phyloP scores from a whole-genome alignment of 1,140 invertebrate genomes.

The Pseudomyrmex gracilis region DNA sequence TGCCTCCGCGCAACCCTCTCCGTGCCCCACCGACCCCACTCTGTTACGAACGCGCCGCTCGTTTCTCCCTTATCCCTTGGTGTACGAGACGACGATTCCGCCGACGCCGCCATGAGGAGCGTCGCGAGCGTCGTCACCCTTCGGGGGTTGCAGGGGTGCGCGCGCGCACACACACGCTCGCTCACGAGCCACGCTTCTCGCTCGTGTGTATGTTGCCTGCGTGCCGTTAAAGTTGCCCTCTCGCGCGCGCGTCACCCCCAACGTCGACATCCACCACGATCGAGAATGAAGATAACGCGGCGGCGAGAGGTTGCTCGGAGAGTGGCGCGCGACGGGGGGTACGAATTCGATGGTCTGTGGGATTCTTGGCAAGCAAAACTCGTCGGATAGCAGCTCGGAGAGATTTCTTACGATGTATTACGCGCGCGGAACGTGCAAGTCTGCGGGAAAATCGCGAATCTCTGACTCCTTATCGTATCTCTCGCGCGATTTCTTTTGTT shows the following conservation, averaged over 20 bases:
- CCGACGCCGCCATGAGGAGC: slow-evolving; percentile 56
- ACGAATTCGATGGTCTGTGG: slow-evolving; percentile 34
- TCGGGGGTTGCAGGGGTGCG: slow-evolving; percentile 51
- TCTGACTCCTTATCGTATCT: slow-evolving; percentile 11
- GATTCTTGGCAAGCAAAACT: slow-evolving; percentile 44
- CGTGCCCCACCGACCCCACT: not conserved
- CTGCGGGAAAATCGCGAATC: not conserved
- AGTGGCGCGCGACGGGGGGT: slow-evolving; percentile 7
- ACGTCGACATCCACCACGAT: slow-evolving; percentile 48
- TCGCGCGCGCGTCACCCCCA: slow-evolving; percentile 57
- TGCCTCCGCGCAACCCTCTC: slow-evolving; percentile 36
- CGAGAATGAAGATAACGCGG: slow-evolving; percentile 65
- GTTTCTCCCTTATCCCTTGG: slow-evolving; percentile 39
- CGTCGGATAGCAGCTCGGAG: slow-evolving; percentile 3
- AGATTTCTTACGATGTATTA: slow-evolving; percentile 28
- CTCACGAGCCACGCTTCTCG: slow-evolving; percentile 42
- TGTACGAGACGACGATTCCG: slow-evolving; percentile 33
- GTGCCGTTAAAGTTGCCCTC: slow-evolving; percentile 60
- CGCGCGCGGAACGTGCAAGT: not conserved
- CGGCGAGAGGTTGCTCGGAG: slow-evolving; percentile 17
- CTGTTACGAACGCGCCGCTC: slow-evolving; percentile 26
- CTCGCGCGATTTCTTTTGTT: slow-evolving; percentile 33
- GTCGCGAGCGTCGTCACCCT: slow-evolving; percentile 50
- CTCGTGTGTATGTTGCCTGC: slow-evolving; percentile 58
- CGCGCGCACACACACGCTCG: slow-evolving; percentile 59